phyloP scores from a whole-genome alignment of 2,113 vertebrate species.

The Triplophysa rosa region DNA sequence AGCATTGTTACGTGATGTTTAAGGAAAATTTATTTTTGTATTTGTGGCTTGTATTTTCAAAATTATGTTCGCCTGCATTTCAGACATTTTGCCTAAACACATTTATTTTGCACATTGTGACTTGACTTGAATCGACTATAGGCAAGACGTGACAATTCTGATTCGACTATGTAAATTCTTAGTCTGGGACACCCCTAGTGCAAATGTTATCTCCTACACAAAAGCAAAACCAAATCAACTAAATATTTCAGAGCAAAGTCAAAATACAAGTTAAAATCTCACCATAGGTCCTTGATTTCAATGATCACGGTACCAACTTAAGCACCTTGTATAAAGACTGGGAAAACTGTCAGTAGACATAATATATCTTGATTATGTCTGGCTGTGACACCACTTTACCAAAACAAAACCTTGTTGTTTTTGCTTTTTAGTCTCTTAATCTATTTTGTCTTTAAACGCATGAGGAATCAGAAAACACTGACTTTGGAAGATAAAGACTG shows the following conservation, averaged over 20 bases:
- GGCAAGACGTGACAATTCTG: no score
- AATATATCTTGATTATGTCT: conserved; percentile 7
- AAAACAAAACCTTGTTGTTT: conserved; percentile 3
- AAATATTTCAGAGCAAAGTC: not conserved
- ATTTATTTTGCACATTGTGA: no score
- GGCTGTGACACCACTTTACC: not conserved
- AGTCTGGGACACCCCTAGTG: no score
- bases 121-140: no score
- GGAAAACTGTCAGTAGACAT: conserved; percentile 32
- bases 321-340: not conserved
- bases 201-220: no score
- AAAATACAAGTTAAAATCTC: not conserved
- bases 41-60: no score
- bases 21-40: no score
- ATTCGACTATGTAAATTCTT: no score
- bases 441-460: conserved; percentile 38
- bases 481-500: not conserved
- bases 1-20: no score
- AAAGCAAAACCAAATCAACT: not conserved
- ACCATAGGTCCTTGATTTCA: not conserved
- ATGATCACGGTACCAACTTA: not conserved
- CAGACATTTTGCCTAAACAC: no score
- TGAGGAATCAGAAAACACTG: conserved; percentile 8
- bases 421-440: not conserved
- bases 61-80: no score